Percentiles rank a stretch among this genome's conserved stretches.
These are phyloP conservation scores for Pachydiplax longipennis DNA, from an alignment of 2,888 invertebrate genomes.

Conservation along the genomic window DNA sequence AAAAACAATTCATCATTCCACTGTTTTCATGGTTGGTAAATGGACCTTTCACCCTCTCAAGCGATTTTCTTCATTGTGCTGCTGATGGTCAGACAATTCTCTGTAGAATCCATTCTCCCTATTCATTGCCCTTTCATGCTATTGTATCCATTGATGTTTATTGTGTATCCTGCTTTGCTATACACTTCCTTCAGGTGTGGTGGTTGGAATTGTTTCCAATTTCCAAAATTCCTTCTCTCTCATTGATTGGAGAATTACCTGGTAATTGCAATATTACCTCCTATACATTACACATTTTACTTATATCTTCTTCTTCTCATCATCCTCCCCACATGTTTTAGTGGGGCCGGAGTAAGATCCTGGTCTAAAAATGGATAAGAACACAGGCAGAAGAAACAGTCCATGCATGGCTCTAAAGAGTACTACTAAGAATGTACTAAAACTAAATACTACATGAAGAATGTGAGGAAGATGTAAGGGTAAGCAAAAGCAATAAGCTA, in stretches of 20 bases:
- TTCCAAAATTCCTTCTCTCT: not conserved
- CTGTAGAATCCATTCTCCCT: slow-evolving; percentile 17
- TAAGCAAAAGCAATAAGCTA: slow-evolving; percentile 86
- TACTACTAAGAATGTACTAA: slow-evolving; percentile 93
- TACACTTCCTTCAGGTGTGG: slow-evolving; percentile 73
- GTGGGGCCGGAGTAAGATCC: slow-evolving; percentile 70
- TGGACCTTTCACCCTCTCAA: not conserved
- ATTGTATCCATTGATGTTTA: slow-evolving; percentile 57
- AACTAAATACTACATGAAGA: slow-evolving; percentile 98
- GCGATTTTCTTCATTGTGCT: not conserved
- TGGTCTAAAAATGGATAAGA: slow-evolving; percentile 84
- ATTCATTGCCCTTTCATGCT: not conserved
- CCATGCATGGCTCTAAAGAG: slow-evolving; percentile 95
- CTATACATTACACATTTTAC: slow-evolving; percentile 38
- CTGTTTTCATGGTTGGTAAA: not conserved
- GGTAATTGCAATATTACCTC: not conserved
- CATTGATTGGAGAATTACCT: not conserved
- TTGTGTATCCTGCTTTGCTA: slow-evolving; percentile 64
- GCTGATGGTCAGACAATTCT: not conserved
- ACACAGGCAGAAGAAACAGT: slow-evolving; percentile 84
- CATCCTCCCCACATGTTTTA: slow-evolving; percentile 59
- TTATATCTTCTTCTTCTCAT: slow-evolving; percentile 61
- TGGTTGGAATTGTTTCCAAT: slow-evolving; percentile 59
- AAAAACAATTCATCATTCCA: not conserved
- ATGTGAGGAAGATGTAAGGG: slow-evolving; percentile 93